These are phyloP conservation scores for Pantherophis vulpinus DNA, from an alignment of 2,797 vertebrate species.

Conservation along the genomic window DNA sequence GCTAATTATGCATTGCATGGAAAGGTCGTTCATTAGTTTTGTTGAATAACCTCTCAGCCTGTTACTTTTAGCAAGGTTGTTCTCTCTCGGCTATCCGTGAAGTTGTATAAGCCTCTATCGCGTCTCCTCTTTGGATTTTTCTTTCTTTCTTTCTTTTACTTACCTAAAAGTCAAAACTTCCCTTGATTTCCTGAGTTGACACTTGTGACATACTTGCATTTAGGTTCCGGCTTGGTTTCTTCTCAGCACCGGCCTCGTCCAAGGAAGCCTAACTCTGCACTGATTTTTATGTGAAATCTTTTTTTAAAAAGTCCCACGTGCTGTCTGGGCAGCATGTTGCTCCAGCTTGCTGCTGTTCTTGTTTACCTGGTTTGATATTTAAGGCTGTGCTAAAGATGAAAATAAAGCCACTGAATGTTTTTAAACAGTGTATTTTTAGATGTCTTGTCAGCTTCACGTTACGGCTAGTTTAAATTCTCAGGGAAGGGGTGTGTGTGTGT, in stretches of 20 bases:
- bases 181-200: background rate
- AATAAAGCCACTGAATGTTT: slow-evolving; percentile 33
- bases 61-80: background rate
- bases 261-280: slow-evolving; percentile 27
- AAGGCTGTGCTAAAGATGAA: slow-evolving; percentile 41
- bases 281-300: slow-evolving; percentile 44
- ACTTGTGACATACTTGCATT: background rate
- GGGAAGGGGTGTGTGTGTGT: too few relatives aligned
- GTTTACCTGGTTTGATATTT: slow-evolving; percentile 47
- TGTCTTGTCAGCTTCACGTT: background rate
- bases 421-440: background rate
- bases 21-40: background rate
- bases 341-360: slow-evolving; percentile 41
- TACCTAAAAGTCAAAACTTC: too few relatives aligned
- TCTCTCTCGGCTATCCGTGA: background rate
- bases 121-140: background rate
- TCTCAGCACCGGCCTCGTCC: background rate
- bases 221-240: background rate
- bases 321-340: slow-evolving; percentile 5
- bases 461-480: background rate
- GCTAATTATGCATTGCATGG: background rate
- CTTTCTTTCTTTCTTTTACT: too few relatives aligned
- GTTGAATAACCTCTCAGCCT: background rate
- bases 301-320: slow-evolving; percentile 15
- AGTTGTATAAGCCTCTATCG: background rate